Percentiles rank a stretch among this genome's conserved stretches.
phyloP scores from a whole-genome alignment of 2,888 invertebrate genomes.

The Yponomeuta malinellus region DNA sequence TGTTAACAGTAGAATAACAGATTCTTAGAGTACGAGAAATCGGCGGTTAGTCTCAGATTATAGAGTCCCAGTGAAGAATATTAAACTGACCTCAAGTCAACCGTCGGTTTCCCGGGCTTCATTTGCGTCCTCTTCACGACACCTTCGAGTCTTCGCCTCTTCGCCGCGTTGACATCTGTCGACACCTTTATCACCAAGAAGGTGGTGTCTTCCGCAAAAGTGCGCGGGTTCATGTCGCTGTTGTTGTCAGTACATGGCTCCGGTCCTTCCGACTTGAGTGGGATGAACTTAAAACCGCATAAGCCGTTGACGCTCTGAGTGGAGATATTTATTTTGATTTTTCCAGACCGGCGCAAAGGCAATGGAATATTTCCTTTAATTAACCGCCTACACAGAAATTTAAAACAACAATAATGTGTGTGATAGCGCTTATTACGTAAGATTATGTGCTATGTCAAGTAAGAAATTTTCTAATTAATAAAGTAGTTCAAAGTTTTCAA shows the following conservation, averaged over 20 bases:
- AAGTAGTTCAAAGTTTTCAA: no score
- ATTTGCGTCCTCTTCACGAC: conserved; percentile 36
- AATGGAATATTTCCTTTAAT: background rate
- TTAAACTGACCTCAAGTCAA: conserved; percentile 49
- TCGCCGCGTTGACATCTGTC: conserved; percentile 35
- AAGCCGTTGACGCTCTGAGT: conserved; percentile 40
- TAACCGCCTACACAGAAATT: background rate
- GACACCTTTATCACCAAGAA: conserved; percentile 57
- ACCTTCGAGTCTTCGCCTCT: conserved; percentile 37
- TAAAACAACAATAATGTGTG: no score
- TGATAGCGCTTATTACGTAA: no score
- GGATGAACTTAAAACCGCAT: conserved; percentile 51
- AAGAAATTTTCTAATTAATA: no score
- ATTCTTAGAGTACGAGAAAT: no score
- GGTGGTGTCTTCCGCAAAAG: conserved; percentile 47
- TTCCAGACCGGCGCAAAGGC: background rate
- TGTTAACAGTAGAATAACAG: no score
- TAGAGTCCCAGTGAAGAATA: no score
- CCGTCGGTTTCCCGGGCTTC: conserved; percentile 43
- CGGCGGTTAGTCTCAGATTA: no score
- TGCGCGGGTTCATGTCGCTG: conserved; percentile 44
- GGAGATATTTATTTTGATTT: background rate
- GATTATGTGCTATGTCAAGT: no score
- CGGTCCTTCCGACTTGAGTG: conserved; percentile 27
- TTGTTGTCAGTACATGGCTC: conserved; percentile 19